Percentiles rank a stretch among this genome's conserved stretches.
phyloP scores from a whole-genome alignment of 1,140 invertebrate species.

The Conopomorpha cramerella region DNA sequence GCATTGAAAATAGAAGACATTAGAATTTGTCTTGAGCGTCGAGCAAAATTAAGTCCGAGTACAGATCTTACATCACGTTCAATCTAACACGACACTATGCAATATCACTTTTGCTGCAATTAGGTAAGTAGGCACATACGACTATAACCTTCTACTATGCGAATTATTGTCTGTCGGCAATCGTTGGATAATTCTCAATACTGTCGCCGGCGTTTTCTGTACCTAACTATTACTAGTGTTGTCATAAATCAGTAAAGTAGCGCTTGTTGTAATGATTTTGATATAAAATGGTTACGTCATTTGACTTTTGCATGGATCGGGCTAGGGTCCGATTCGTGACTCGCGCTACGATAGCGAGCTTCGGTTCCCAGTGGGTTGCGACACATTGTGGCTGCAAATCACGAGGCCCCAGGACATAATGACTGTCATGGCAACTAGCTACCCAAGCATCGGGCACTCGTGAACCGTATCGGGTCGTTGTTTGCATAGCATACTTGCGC shows the following conservation, averaged over 20 bases:
- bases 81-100: no score
- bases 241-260: slow-evolving; percentile 32
- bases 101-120: no score
- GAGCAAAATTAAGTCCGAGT: no score
- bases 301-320: slow-evolving; percentile 15
- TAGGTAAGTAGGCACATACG: no score
- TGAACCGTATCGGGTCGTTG: slow-evolving; percentile 28
- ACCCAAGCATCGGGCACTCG: slow-evolving; percentile 13
- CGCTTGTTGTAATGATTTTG: slow-evolving; percentile 21
- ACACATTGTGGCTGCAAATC: slow-evolving; percentile 17
- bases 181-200: no score
- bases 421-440: slow-evolving; percentile 36
- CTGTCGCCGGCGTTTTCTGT: no score
- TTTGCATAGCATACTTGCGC: slow-evolving; percentile 40
- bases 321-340: slow-evolving; percentile 37
- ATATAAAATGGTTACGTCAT: slow-evolving; percentile 24
- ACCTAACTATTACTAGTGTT: slow-evolving; percentile 10
- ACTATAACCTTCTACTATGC: no score
- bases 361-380: slow-evolving; percentile 38
- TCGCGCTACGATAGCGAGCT: slow-evolving; percentile 23
- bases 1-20: no score
- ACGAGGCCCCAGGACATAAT: slow-evolving; percentile 26
- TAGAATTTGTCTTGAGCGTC: no score
- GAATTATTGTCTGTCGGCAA: no score
- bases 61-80: no score